Conservation (phyloP, 2,113 vertebrate genomes). For the Acinonyx jubatus region DNA sequence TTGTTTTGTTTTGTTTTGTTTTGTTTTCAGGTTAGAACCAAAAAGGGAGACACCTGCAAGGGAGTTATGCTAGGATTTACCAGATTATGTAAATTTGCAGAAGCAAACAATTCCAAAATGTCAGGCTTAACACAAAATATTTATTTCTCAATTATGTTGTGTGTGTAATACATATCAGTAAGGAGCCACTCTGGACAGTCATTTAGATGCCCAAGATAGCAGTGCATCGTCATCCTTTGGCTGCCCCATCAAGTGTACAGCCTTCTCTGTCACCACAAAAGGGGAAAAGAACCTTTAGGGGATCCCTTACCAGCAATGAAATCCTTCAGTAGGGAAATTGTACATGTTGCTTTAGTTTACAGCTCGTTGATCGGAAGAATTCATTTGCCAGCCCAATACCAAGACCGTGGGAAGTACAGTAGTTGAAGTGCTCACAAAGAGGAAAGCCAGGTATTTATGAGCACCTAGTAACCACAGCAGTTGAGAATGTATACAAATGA, state of each 20-base stretch:
- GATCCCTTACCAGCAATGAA: neutral
- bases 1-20: neutral
- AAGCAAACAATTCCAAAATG: neutral
- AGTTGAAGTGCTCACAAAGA: neutral
- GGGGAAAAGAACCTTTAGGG: no score
- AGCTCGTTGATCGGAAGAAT: neutral
- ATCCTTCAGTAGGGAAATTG: neutral
- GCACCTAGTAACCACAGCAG: rapidly evolving
- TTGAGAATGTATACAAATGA: neutral
- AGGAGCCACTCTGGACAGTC: neutral
- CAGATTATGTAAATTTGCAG: neutral
- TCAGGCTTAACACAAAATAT: neutral
- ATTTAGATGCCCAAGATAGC: neutral
- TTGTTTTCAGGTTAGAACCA: neutral
- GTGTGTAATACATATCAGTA: neutral
- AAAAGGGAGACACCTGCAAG: neutral
- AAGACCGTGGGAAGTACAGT: neutral
- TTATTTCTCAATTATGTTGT: neutral
- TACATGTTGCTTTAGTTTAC: neutral
- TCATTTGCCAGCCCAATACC: neutral
- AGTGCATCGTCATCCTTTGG: neutral
- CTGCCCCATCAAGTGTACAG: neutral
- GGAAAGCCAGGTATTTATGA: neutral
- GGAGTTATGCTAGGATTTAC: neutral
- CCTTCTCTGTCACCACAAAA: neutral